Percentiles rank a stretch among this genome's conserved stretches.
These are phyloP conservation scores for Drepana arcuata DNA, from an alignment of 1,140 invertebrate species.

Conservation along the genomic window DNA sequence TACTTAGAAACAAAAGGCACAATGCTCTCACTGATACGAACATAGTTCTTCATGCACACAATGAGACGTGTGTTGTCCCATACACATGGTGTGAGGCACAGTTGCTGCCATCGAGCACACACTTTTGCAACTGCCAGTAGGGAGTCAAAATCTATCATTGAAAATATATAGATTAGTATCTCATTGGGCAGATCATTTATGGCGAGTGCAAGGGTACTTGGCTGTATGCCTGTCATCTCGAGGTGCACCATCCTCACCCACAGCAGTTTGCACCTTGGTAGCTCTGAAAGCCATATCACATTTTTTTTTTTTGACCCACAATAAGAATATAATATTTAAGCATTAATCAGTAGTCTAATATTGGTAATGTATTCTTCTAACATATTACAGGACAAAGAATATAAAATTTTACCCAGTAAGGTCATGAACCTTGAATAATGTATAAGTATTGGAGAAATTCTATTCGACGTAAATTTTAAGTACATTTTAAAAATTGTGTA, in stretches of 20 bases:
- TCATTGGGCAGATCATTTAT: constrained; percentile 72
- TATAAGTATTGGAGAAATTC: constrained; percentile 3
- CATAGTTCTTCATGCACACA: constrained; percentile 70
- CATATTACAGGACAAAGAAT: constrained; percentile 15
- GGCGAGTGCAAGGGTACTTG: constrained; percentile 35
- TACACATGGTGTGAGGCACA: constrained; percentile 61
- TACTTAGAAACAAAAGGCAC: constrained; percentile 66
- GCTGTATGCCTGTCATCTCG: constrained; percentile 48
- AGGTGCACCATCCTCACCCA: constrained; percentile 56
- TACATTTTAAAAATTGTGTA: background rate
- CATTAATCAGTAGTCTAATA: too few species aligned
- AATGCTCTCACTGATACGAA: constrained; percentile 62
- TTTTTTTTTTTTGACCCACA: too few species aligned
- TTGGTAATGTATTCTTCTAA: background rate
- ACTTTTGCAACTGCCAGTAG: constrained; percentile 63
- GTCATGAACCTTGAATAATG: constrained; percentile 28
- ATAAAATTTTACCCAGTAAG: constrained; percentile 24
- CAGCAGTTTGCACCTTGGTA: constrained; percentile 22
- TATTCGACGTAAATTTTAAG: background rate
- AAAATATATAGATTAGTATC: constrained; percentile 70
- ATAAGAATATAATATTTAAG: too few species aligned
- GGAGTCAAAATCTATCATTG: constrained; percentile 68
- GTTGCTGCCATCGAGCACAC: constrained; percentile 64
- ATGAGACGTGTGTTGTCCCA: constrained; percentile 68
- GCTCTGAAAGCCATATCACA: constrained; percentile 54